Base-by-base conservation (phyloP, 64 coral and sea anemone genomes). In the Trachythela sp. region DNA sequence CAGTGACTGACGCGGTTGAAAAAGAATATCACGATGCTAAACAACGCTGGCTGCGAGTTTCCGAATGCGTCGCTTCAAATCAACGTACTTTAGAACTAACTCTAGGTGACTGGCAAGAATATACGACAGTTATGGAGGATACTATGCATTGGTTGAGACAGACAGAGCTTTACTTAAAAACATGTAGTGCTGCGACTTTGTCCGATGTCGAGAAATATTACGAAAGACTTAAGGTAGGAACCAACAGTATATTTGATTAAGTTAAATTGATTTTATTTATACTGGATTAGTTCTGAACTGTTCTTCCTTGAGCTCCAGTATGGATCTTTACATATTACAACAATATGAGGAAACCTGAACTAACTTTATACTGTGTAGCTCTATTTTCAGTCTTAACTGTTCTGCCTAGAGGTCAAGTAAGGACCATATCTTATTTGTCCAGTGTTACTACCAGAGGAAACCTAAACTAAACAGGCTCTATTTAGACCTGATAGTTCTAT, bases 101-200 rank as follows among this genome's bases (percentile, higher is more conserved):
- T 2, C 59, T 99, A 0, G 91, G 92, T 86, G 96, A 99, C 39
- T 99, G 96, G 96, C 96, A 99, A 54, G 89, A 99, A 15, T 99
- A 99, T 45, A 92, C 96, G 26, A 89, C 93, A 52, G 84, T 94
- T 48, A 99, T 91, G 84, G 96, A 99, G 18, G 94, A 99, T 76
- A 89, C 94, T 37, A 99, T 95, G 96, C 88, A 93, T 43, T 99
- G 96, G 96, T 58, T 99, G 72, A 91, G 88, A 89, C 91, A 99
- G 34, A 99, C 92, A 17, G 96, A 99, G 42, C 94, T 95, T 48
- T 40, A 85, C 29, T 48, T 99, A 9, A 93, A 92, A 48, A 48
- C 39, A 34, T 91, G 86, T 39, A 92, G 85, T 50, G 90, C 84
- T 9, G 93, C 91, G 8, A 89, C 68, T 42, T 40, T 95, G 30